Conservation (phyloP, 2,797 vertebrate species). For the Enteromius trimaculatus region DNA sequence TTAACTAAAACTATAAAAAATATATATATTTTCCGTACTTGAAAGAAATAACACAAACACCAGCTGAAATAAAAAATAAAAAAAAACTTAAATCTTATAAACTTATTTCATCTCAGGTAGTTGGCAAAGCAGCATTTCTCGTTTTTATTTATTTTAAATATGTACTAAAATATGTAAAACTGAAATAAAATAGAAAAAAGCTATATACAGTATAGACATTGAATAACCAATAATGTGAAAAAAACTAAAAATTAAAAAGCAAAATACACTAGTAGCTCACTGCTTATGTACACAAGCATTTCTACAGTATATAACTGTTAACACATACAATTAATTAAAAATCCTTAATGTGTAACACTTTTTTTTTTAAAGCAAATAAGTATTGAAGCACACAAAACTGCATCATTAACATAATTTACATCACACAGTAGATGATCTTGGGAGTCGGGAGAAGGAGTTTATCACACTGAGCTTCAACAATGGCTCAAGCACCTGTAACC, state of each 20-base stretch:
- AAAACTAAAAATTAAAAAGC: neutral
- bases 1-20: neutral
- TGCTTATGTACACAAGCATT: neutral
- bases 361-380: neutral
- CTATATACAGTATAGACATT: neutral
- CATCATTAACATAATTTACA: neutral
- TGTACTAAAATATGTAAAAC: neutral
- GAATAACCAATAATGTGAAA: neutral
- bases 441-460: neutral
- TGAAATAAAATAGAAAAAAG: neutral
- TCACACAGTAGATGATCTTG: constrained; percentile 10
- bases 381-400: neutral
- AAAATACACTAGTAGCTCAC: neutral
- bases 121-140: neutral
- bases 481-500: neutral
- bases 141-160: neutral
- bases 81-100: too few species aligned
- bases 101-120: neutral
- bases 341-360: neutral
- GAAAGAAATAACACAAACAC: neutral
- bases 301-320: neutral
- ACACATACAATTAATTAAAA: neutral
- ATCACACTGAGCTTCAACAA: neutral
- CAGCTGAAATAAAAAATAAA: neutral
- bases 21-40: neutral